Evolutionary conservation across 2,888 invertebrate species (phyloP).

Genomic region (Gryllus longicercus): DNA sequence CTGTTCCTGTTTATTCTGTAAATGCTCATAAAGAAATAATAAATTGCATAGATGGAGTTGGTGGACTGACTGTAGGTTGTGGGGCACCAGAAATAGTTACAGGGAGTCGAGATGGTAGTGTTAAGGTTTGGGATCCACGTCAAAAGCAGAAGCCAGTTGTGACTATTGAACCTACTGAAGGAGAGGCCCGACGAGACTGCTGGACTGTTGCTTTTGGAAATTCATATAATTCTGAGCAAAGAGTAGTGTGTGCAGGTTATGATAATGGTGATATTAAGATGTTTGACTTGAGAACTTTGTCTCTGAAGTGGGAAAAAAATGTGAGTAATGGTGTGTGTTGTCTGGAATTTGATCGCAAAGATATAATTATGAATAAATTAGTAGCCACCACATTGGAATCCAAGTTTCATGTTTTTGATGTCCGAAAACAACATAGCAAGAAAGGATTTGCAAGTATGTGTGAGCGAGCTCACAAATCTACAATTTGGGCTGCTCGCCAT

Average conservation of each 20-base stretch:
- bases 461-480: conserved; percentile 67
- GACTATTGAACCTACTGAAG: conserved; percentile 73
- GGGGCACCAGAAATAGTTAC: conserved; percentile 95
- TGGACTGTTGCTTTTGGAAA: conserved; percentile 93
- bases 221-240: conserved; percentile 80
- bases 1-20: conserved; percentile 71
- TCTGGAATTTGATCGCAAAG: conserved; percentile 86
- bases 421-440: conserved; percentile 80
- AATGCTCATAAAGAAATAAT: conserved; percentile 81
- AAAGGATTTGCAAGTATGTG: conserved; percentile 72
- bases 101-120: conserved; percentile 87
- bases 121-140: conserved; percentile 93
- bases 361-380: conserved; percentile 93
- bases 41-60: conserved; percentile 87
- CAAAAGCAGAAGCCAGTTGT: conserved; percentile 87
- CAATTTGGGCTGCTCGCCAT: conserved; percentile 85
- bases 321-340: conserved; percentile 87
- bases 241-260: conserved; percentile 86
- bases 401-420: conserved; percentile 83
- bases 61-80: conserved; percentile 70
- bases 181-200: conserved; percentile 76
- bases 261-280: conserved; percentile 95
- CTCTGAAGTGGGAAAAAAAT: conserved; percentile 85
- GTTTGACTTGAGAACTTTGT: conserved; percentile 82
- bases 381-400: conserved; percentile 88